Percentiles rank a stretch among this genome's conserved stretches.
Evolutionary conservation across 1,140 invertebrate species (phyloP).

Genomic region (Diorhabda elongata): DNA sequence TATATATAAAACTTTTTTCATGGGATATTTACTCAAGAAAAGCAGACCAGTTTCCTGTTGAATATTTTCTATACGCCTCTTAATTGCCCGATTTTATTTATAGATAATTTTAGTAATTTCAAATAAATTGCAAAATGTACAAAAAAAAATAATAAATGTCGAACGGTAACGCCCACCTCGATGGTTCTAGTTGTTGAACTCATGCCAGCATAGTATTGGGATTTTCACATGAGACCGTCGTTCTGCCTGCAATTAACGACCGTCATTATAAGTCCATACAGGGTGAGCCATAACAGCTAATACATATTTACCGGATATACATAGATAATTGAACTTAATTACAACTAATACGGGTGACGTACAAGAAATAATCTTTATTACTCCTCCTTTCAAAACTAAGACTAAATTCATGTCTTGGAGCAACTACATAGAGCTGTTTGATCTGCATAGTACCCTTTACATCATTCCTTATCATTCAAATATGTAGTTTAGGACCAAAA

Average conservation of each 20-base stretch:
- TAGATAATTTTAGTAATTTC: constrained; percentile 35
- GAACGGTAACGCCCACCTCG: constrained; percentile 16
- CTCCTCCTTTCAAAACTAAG: no score
- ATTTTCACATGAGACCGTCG: not conserved
- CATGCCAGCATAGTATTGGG: not conserved
- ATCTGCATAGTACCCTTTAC: no score
- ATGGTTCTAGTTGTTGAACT: constrained; percentile 22
- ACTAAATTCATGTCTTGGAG: no score
- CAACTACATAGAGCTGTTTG: no score
- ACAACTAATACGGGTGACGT: no score
- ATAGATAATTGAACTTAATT: no score
- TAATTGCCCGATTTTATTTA: constrained; percentile 35
- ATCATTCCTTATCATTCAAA: no score
- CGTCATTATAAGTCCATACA: not conserved
- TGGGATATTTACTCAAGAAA: constrained; percentile 7
- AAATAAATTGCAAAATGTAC: constrained; percentile 30
- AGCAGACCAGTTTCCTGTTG: constrained; percentile 29
- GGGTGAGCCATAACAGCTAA: not conserved
- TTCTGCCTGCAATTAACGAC: not conserved
- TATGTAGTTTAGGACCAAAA: no score
- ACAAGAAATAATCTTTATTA: no score
- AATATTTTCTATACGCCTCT: constrained; percentile 22
- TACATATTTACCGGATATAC: no score
- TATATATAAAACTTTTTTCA: constrained; percentile 9
- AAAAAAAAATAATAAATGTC: constrained; percentile 22